Evolutionary conservation across 2,113 vertebrate genomes (phyloP).

Genomic region (Nycticorax nycticorax): DNA sequence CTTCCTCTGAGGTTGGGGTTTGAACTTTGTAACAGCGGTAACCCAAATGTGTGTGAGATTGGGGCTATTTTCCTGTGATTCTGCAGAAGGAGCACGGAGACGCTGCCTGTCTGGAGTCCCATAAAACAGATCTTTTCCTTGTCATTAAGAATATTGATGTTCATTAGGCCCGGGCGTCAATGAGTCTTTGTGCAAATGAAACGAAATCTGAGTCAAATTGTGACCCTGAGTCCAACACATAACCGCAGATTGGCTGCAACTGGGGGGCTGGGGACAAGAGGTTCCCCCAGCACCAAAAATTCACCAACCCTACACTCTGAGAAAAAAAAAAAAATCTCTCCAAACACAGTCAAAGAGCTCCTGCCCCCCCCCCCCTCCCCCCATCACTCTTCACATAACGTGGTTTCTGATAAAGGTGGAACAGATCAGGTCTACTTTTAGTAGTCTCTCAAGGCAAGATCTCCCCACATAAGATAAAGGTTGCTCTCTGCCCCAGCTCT

Average conservation of each 20-base stretch:
- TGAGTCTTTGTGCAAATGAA: slow-evolving; percentile 95
- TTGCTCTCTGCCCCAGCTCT: neutral
- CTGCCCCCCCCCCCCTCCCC: accelerated
- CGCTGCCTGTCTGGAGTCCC: slow-evolving; percentile 78
- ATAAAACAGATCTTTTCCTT: slow-evolving; percentile 84
- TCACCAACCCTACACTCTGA: neutral
- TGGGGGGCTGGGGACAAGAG: neutral
- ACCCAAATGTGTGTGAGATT: neutral
- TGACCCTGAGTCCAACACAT: slow-evolving; percentile 84
- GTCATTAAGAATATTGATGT: slow-evolving; percentile 96
- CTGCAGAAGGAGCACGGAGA: slow-evolving; percentile 63
- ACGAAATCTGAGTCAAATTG: slow-evolving; percentile 92
- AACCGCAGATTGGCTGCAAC: slow-evolving; percentile 21
- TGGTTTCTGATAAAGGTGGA: neutral
- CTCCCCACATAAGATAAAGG: neutral
- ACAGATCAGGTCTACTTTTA: neutral
- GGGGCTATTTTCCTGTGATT: slow-evolving; percentile 45
- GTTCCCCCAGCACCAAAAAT: neutral
- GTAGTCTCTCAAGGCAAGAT: neutral
- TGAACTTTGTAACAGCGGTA: neutral
- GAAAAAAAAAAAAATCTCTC: neutral
- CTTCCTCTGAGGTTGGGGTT: neutral
- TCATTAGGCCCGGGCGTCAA: slow-evolving; percentile 90
- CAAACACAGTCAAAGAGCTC: neutral
- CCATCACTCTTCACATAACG: neutral